Evolutionary conservation across 92 coral and sea anemone species (phyloP).

Genomic region (Zoanthus gigantus): DNA sequence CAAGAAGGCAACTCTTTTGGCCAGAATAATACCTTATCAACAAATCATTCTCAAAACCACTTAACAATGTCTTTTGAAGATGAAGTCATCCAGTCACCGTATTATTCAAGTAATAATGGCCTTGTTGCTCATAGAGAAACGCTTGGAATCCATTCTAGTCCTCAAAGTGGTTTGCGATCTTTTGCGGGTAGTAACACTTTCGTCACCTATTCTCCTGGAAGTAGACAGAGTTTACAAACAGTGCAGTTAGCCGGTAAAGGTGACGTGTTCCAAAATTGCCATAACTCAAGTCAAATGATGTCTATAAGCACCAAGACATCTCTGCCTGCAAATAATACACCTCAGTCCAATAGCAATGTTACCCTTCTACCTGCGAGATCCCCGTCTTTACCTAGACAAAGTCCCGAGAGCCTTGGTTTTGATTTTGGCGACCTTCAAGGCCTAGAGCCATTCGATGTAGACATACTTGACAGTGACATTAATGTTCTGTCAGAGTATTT

Average conservation of each 20-base stretch:
- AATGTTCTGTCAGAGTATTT: conserved; percentile 68
- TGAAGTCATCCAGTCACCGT: not conserved
- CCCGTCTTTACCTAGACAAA: conserved; percentile 32
- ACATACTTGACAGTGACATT: conserved; percentile 66
- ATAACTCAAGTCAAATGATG: not conserved
- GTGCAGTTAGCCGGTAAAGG: not conserved
- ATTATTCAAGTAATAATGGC: not conserved
- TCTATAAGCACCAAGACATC: not conserved
- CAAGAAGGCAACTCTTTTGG: conserved; percentile 7
- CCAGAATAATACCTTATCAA: not conserved
- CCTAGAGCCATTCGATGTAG: conserved; percentile 59
- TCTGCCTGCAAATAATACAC: not conserved
- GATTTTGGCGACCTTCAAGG: conserved; percentile 61
- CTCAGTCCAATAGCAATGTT: not conserved
- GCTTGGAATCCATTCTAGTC: not conserved
- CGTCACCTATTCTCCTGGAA: conserved; percentile 37
- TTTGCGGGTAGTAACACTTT: conserved; percentile 9
- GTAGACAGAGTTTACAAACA: not conserved
- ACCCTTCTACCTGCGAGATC: conserved; percentile 17
- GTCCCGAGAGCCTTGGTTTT: conserved; percentile 43
- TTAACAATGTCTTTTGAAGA: not conserved
- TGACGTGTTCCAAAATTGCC: not conserved
- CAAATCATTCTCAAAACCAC: conserved; percentile 1
- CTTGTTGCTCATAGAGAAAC: not conserved
- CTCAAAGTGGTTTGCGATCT: not conserved